Conservation (phyloP, 2,113 vertebrate genomes). For the Loxodonta africana region DNA sequence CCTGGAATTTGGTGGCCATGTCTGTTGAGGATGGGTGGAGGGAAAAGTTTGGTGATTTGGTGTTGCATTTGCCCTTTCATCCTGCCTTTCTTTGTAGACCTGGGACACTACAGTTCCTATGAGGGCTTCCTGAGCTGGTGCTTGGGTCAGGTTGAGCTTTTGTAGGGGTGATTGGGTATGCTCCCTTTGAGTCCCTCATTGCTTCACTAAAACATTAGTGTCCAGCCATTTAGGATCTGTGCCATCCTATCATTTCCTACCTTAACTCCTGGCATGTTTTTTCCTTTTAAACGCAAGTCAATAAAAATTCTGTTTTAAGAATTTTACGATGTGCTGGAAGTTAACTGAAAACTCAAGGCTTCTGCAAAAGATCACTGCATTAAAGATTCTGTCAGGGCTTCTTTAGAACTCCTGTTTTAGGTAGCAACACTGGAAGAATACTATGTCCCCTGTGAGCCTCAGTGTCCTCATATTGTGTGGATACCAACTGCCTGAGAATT, state of each 20-base stretch:
- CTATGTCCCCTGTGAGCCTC: background rate
- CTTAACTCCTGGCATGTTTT: constrained; percentile 1
- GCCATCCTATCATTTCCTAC: background rate
- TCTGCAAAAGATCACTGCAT: background rate
- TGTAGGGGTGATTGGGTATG: background rate
- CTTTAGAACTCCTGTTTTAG: background rate
- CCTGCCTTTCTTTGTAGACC: background rate
- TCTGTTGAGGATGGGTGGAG: background rate
- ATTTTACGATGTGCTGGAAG: background rate
- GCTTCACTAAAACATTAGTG: background rate
- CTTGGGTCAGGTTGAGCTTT: background rate
- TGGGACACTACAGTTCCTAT: background rate
- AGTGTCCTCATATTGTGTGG: background rate
- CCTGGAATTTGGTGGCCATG: background rate
- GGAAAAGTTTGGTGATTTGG: background rate
- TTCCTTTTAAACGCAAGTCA: constrained; percentile 60
- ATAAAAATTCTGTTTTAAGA: constrained; percentile 52
- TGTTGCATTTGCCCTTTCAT: background rate
- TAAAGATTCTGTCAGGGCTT: background rate
- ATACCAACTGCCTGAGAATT: background rate
- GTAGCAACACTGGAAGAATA: background rate
- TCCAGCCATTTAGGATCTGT: background rate
- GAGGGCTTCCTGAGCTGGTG: background rate
- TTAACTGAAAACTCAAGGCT: constrained; percentile 13
- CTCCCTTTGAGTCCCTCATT: background rate